Conservation (phyloP, 2,797 vertebrate genomes). For the Paramormyrops hopkinsi region DNA sequence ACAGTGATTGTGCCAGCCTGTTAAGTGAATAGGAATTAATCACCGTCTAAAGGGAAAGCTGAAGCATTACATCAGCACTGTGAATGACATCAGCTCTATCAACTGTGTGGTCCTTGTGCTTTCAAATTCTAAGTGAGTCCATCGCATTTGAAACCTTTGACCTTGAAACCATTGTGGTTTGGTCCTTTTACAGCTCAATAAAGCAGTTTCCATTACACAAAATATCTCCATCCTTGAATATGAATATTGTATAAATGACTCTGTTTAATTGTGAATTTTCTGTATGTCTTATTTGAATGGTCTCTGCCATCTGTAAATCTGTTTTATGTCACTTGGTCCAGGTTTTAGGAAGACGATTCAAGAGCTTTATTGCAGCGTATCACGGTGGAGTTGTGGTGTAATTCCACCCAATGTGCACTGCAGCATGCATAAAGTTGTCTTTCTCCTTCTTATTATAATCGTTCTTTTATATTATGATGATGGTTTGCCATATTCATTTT, state of each 20-base stretch:
- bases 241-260: background rate
- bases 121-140: background rate
- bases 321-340: background rate
- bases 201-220: background rate
- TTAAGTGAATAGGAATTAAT: constrained; percentile 18
- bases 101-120: background rate
- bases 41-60: background rate
- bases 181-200: background rate
- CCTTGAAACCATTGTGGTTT: background rate
- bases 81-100: background rate
- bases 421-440: background rate
- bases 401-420: background rate
- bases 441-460: background rate
- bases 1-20: background rate
- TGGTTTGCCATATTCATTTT: background rate
- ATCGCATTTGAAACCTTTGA: background rate
- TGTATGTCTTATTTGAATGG: background rate
- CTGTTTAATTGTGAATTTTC: constrained; percentile 6
- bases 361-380: background rate
- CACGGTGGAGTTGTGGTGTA: background rate
- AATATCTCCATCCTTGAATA: background rate
- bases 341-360: background rate
- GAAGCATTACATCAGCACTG: background rate
- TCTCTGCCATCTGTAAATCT: background rate
- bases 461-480: background rate